Evolutionary conservation across 2,113 vertebrate species (phyloP).

Genomic region (Scophthalmus maximus): DNA sequence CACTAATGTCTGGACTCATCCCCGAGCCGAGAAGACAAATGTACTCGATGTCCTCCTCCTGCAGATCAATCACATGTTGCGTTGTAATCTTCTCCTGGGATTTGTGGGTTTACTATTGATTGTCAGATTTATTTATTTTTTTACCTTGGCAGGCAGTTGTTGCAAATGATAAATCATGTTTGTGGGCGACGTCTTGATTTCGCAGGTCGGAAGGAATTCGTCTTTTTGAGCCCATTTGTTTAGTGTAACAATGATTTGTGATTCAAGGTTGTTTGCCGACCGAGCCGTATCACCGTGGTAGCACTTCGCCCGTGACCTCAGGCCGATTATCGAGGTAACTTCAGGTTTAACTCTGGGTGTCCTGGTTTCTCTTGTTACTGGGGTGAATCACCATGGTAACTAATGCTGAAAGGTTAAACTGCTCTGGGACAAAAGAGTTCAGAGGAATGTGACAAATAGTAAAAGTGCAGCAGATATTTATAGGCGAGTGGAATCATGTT

Average conservation of each 20-base stretch:
- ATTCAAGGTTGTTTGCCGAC: background rate
- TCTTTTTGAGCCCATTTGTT: background rate
- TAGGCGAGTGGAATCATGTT: too few species aligned
- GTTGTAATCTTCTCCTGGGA: conserved; percentile 38
- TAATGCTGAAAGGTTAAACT: too few species aligned
- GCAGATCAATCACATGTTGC: conserved; percentile 54
- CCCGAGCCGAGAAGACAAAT: conserved; percentile 57
- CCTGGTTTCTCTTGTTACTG: too few species aligned
- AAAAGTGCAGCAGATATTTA: too few species aligned
- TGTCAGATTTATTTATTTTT: conserved; percentile 18
- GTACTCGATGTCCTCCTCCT: conserved; percentile 52
- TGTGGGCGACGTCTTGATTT: conserved; percentile 36
- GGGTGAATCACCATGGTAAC: too few species aligned
- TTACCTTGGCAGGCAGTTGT: conserved; percentile 15
- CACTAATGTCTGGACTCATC: conserved; percentile 67
- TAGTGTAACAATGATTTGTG: background rate
- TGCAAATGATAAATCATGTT: conserved; percentile 11
- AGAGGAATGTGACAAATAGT: too few species aligned
- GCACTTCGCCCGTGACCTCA: too few species aligned
- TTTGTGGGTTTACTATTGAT: conserved; percentile 25
- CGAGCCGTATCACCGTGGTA: too few species aligned
- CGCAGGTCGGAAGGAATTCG: background rate
- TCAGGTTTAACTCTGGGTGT: too few species aligned
- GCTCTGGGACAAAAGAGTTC: too few species aligned
- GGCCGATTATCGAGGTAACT: background rate